Base-by-base conservation (phyloP, 2,113 vertebrate species). In the cat (Felis catus) region DNA sequence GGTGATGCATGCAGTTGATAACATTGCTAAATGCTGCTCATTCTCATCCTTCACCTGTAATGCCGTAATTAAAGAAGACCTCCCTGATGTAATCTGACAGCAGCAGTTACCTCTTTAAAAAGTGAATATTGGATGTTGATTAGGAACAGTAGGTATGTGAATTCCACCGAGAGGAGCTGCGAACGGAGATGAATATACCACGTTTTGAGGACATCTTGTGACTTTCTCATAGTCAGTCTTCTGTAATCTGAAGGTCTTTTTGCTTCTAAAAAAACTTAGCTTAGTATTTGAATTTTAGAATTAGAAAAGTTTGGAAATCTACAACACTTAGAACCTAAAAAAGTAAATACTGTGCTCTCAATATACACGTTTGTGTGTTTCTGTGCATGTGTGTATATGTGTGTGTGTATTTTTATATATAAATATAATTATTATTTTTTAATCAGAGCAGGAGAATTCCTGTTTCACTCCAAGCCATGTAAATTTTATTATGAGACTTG, bases 401-500 rank as follows among this genome's bases (percentile, higher is more conserved):
- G 27, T 95, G 2, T 78, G 4, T 91, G 4, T 68, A 0, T 68
- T 9, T 84, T 2, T 86, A 1, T 79, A 13, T 66, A 11, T 36
- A 36, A 33, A 15, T n/a, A 45, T 31, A 70, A 79, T 53, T 80
- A 36, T 45, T 45, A 23, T 73, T 89, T 90, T 95, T 97, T 85
- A 98, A 97, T 91, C 91, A 97, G 88, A 94, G 89, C 80, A 39
- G 76, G 94, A 96, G 81, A 92, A 98, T 36, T 89, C 23, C 70
- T 66, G 16, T 97, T 94, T 97, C 92, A 88, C 70, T 98, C 68
- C 51, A 98, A 97, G 98, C 97, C 98, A 98, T 99, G 98, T 98
- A 99, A 98, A 99, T 99, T 99, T 99, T 98, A 98, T 98, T 99
- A 98, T 73, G 96, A 97, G 98, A 97, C 97, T 98, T 99, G 93